Evolutionary conservation across 2,113 vertebrate species (phyloP), one percentile per base, ranked within the genome.

Genomic region (Penelope pileata): DNA sequence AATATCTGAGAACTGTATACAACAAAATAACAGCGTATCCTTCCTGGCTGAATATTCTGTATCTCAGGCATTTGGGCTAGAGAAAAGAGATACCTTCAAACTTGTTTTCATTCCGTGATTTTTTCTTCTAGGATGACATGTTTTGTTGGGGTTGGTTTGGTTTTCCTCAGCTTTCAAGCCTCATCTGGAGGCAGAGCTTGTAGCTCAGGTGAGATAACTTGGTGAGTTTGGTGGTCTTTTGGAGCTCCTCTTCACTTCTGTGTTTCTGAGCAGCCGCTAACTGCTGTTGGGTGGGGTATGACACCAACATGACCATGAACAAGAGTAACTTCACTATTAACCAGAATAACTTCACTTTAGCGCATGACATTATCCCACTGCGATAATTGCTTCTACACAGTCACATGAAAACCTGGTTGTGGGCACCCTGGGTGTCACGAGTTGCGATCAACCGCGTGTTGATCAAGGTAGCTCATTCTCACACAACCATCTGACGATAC

Each of bases 151-250:
- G 19, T 92, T 73, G 32, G 32, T 59, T 94, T 21, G 7, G 24
- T 80, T 89, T 89, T 43, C 60, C 18, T 53, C 9, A 53, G 51
- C n/a, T 45, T 88, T 91, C 70, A 85, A 80, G 38, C 70, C 48
- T 42, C 32, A 30, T 23, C 30, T 50, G 7, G 14, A 29, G 36
- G n/a, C 3, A 16, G 15, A 5, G 12, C 14, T 32, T 5, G 4
- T 50, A 58, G 40, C 7, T 72, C 8, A 11, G 29, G 10, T 79
- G 8, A 50, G 66, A 63, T 50, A 9, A 9, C 51, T 62, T 83
- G 50, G 30, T 69, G 16, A 0, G 0, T 70, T 67, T 63, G 73
- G 60, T 0, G 2, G 4, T 26, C n/a, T 30, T 1, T 7, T 68
- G 68, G 45, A 27, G 0, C 3, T 50, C 29, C 32, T 63, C 10